Percentiles rank a stretch among this genome's conserved stretches.
Conservation (phyloP, 2,113 vertebrate species). For the Malurus elegans region DNA sequence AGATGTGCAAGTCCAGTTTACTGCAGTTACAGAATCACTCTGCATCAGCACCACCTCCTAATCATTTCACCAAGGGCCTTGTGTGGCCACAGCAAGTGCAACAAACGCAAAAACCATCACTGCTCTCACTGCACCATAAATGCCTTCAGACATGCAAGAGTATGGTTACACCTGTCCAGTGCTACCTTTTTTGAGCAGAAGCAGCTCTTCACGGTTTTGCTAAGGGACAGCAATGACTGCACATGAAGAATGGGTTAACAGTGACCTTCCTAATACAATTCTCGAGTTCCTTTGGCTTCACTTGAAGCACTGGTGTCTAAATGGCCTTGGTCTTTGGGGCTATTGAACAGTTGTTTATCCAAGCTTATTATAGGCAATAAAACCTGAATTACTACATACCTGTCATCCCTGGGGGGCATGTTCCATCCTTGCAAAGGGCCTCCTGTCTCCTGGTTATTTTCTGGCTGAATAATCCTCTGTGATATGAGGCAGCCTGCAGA, state of each 20-base stretch:
- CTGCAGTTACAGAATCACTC: neutral
- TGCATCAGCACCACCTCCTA: neutral
- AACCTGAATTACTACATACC: conserved; percentile 63
- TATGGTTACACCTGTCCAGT: neutral
- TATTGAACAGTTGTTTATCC: conserved; percentile 53
- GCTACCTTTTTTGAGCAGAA: neutral
- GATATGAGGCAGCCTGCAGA: neutral
- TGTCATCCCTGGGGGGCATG: conserved; percentile 13
- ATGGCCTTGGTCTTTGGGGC: neutral
- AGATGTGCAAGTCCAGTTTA: neutral
- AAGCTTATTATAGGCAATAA: conserved; percentile 59
- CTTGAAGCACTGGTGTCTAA: conserved; percentile 4
- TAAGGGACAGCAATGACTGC: neutral
- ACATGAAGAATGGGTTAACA: neutral
- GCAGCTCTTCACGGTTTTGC: neutral
- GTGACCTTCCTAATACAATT: neutral
- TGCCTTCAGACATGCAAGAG: neutral
- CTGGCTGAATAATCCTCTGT: neutral
- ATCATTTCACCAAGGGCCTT: neutral
- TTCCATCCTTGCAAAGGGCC: conserved; percentile 35
- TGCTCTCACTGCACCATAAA: neutral
- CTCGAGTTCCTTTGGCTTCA: neutral
- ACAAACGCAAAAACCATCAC: neutral
- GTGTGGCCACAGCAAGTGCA: neutral
- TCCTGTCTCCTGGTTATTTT: neutral